Evolutionary conservation across 2,113 vertebrate species (phyloP).

Genomic region (Peromyscus maniculatus): DNA sequence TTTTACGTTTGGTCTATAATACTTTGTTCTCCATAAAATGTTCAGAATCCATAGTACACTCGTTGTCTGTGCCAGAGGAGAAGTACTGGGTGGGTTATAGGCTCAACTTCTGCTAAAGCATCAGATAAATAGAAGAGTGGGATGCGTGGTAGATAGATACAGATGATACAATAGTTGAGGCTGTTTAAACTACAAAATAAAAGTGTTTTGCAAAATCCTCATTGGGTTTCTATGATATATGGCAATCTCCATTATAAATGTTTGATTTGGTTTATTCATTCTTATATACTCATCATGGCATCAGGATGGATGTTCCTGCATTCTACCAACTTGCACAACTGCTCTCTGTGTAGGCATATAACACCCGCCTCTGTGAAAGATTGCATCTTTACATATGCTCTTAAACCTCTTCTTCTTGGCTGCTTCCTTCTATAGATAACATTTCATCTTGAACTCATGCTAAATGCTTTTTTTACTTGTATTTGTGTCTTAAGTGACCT

Average conservation of each 20-base stretch:
- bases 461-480: neutral
- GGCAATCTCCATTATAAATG: neutral
- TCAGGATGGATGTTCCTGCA: neutral
- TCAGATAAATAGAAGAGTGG: neutral
- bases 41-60: neutral
- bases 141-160: neutral
- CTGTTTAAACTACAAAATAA: neutral
- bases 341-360: neutral
- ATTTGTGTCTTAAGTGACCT: neutral
- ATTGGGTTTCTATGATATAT: neutral
- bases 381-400: neutral
- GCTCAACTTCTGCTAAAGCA: neutral
- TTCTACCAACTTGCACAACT: neutral
- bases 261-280: neutral
- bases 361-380: neutral
- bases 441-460: slow-evolving; percentile 26
- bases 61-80: neutral
- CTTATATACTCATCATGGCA: neutral
- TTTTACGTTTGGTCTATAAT: neutral
- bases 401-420: neutral
- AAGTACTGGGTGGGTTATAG: neutral
- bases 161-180: neutral
- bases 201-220: neutral
- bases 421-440: neutral
- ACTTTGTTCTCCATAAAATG: neutral